Evolutionary conservation across 2,113 vertebrate species (phyloP), one percentile per base, ranked within the genome.

Genomic region (Mobula hypostoma): DNA sequence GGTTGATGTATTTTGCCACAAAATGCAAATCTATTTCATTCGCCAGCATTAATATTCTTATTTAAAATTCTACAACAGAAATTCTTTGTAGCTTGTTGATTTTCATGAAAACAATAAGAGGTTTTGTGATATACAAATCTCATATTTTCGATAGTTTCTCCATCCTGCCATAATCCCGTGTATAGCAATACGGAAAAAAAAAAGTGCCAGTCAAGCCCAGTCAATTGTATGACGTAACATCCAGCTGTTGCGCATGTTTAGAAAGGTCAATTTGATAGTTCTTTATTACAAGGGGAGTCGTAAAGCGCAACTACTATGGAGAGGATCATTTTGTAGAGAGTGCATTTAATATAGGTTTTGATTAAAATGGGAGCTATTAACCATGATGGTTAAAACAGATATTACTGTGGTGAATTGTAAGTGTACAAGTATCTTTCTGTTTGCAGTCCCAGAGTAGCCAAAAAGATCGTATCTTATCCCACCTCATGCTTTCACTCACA

Each of bases 281-380:
- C 82, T 61, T 87, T 61, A 29, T 40, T 21, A 40, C 68, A 40
- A 70, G 7, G 2, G 21, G 32, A 72, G 68, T 21, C 17, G 21
- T 92, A 40, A 92, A 92, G n/a, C 27, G 61, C 61, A n/a, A 63
- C 83, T 70, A 29, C 40, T 70, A 91, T 91, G 66, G 17, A 70
- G 63, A 9, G 90, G 27, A 24, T 36, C 32, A 12, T 92, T 24
- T 92, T 36, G 40, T 32, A 92, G 36, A 92, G 32, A 40, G 27
- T 63, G 17, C 29, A 90, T 90, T 90, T 90, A 27, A 66, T n/a
- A 88, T 6, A n/a, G 87, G 40, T 92, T 92, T 92, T 36, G 72
- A 72, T 72, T 72, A 92, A 36, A 70, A 24, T 92, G 66, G 63
- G 32, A 72, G 32, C 88, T 29, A 70, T 24, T 36, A 91, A 70